These are phyloP conservation scores for Salvator merianae DNA, from an alignment of 2,113 vertebrate genomes.

Conservation along the genomic window DNA sequence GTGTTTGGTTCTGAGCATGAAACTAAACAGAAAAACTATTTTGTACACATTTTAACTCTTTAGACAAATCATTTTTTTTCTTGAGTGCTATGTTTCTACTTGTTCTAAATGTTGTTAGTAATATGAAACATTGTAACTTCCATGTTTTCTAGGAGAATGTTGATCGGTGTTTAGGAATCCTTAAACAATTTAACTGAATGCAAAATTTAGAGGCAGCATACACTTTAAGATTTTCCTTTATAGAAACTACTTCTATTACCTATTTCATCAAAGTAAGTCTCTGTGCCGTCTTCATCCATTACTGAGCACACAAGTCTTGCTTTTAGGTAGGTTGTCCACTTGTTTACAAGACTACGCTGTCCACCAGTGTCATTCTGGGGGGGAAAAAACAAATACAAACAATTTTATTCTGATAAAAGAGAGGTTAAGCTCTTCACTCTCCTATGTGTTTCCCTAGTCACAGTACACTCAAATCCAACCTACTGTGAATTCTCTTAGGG, in stretches of 20 bases:
- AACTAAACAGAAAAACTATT: not conserved
- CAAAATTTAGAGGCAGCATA: not conserved
- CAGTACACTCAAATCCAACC: too few relatives aligned
- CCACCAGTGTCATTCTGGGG: slow-evolving; percentile 94
- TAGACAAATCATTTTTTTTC: not conserved
- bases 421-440: too few relatives aligned
- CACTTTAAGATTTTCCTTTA: not conserved
- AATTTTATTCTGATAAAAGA: too few relatives aligned
- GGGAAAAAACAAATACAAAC: not conserved
- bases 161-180: too few relatives aligned
- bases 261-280: slow-evolving; percentile 96
- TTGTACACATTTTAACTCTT: not conserved
- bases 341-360: slow-evolving; percentile 96
- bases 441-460: too few relatives aligned
- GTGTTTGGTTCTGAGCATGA: not conserved
- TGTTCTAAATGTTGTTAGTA: not conserved
- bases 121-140: not conserved
- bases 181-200: not conserved
- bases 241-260: slow-evolving; percentile 71
- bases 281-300: slow-evolving; percentile 92
- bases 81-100: too few relatives aligned
- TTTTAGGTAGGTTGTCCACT: slow-evolving; percentile 98
- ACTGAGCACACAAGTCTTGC: slow-evolving; percentile 95
- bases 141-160: not conserved
- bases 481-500: too few relatives aligned